Base-by-base conservation (phyloP, 1,140 invertebrate species). In the Listronotus bonariensis region DNA sequence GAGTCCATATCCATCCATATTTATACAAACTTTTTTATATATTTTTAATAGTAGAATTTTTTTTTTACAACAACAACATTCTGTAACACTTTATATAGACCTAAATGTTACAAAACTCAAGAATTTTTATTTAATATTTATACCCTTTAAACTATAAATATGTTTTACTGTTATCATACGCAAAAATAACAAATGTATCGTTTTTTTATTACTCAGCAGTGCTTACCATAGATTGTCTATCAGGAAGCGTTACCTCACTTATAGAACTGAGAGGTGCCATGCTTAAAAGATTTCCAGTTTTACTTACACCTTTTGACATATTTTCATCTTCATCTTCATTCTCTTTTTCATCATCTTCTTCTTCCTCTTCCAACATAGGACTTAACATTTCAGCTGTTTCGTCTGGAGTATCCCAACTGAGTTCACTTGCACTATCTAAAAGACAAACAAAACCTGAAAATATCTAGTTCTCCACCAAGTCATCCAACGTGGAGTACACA, bases 351-450 rank as follows among this genome's bases (percentile, higher is more conserved):
- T 80, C 72, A 77, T 81, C 77, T 32, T 74, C 77, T 20, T 78
- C 78, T 7, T 82, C 73, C 68, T 83, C 76, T 69, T 85, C 83
- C 9, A 80, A 77, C 61, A 85, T 83, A 36, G 82, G 81, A 20
- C 69, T 78, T 18, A 85, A 67, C 0, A 78, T 68, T 72, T 85
- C 84, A 20, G 82, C 59, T 18, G 60, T 71, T 67, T 77, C 73
- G 79, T 82, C 71, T 76, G 80, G 72, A 8, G 80, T 79, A 59
- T 83, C 82, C 79, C 80, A 83, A 14, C 80, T 74, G 43, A 81
- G 72, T 53, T 84, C 82, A 51, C 68, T 71, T 14, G 74, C 72
- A 65, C 72, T 73, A 67, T 77, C 76, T 72, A 43, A 17, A 41
- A 43, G 6, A 3, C 17, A 52, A n/a, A n/a, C n/a, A n/a, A n/a